These are phyloP conservation scores for Nyleta sp. DNA, from an alignment of 2,888 invertebrate species.

Conservation along the genomic window DNA sequence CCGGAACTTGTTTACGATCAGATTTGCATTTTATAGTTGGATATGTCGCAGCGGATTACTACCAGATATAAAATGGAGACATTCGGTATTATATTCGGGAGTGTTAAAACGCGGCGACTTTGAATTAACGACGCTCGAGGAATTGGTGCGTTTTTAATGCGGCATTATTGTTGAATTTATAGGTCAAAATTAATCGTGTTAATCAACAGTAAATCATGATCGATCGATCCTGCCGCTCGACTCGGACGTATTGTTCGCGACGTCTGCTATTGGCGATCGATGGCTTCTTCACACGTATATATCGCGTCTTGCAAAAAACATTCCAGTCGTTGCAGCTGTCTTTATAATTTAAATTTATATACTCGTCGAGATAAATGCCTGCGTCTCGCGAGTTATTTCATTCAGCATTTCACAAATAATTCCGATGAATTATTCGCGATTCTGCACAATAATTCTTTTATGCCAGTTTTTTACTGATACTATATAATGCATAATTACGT, in stretches of 20 bases:
- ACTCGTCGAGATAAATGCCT: too few species aligned
- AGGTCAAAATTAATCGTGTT: slow-evolving; percentile 16
- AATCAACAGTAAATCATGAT: slow-evolving; percentile 27
- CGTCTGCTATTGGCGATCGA: slow-evolving; percentile 70
- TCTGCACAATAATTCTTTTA: too few species aligned
- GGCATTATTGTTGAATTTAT: slow-evolving; percentile 12
- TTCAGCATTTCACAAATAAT: too few species aligned
- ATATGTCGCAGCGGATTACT: slow-evolving; percentile 15
- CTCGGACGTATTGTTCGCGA: slow-evolving; percentile 65
- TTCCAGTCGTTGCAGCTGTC: slow-evolving; percentile 21
- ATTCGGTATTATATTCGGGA: neutral
- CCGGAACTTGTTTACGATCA: slow-evolving; percentile 27
- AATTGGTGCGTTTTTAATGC: slow-evolving; percentile 4
- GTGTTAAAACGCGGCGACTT: neutral
- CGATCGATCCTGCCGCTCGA: slow-evolving; percentile 38
- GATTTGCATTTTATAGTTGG: slow-evolving; percentile 36
- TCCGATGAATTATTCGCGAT: too few species aligned
- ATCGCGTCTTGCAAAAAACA: slow-evolving; percentile 11
- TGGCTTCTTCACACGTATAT: slow-evolving; percentile 53
- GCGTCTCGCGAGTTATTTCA: too few species aligned
- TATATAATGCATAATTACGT: too few species aligned
- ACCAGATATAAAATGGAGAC: slow-evolving; percentile 9
- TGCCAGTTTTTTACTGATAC: too few species aligned
- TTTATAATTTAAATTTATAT: too few species aligned
- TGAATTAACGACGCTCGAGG: neutral